Evolutionary conservation across 2,113 vertebrate species (phyloP), one percentile per base, ranked within the genome.

Genomic region (Xenopus borealis): DNA sequence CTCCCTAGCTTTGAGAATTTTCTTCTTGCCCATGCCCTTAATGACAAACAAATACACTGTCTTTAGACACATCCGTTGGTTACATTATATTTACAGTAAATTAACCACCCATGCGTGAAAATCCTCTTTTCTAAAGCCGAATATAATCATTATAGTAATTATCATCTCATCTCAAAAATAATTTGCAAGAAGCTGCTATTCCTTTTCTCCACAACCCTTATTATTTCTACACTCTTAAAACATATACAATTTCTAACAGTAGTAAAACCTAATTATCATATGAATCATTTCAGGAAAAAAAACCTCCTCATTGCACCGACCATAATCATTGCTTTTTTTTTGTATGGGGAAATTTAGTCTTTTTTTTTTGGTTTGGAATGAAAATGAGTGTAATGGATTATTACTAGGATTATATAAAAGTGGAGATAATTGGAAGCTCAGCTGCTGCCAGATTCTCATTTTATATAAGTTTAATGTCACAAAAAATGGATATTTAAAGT

Each of bases 11-110:
- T 67, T 52, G 7, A 67, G 45, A 10, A 86, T 74, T 76, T 84
- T 86, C 72, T 70, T 66, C 67, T 79, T 86, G 53, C 86, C 82
- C 3, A 86, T 79, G 30, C 84, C 86, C 88, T 89, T 68, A 16
- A 69, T 23, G 13, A 62, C 46, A 52, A 47, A 40, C 23, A 63
- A 74, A 61, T 61, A 71, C 20, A 71, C 16, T 20, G 4, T 59
- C 53, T 18, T 9, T 18, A 67, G 27, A 45, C 8, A 17, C 12
- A n/a, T 66, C n/a, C 33, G 10, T 59, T 12, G 9, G 18, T 10
- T 70, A 70, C 47, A 44, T 70, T 59, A 30, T 70, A 55, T 70
- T 59, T 70, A 59, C 68, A 44, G 67, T 69, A 70, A 70, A 58
- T 59, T 16, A 59, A 59, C 68, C 68, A 59, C 68, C 68, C 68